Conservation (phyloP, 2,797 vertebrate genomes). For the Sebastes reedi region DNA sequence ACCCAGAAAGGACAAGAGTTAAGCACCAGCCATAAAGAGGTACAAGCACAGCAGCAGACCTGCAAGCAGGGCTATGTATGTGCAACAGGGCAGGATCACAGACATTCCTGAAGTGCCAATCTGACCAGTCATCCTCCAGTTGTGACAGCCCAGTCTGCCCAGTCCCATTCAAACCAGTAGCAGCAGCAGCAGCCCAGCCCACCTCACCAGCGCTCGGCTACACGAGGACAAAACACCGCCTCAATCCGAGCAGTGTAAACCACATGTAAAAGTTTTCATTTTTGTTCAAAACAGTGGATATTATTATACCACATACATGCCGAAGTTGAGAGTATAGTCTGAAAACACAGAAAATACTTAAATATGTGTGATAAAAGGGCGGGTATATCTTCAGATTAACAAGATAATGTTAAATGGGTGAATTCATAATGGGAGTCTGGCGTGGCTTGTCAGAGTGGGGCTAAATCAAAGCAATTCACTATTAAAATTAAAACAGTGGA, state of each 20-base stretch:
- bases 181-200: slow-evolving; percentile 17
- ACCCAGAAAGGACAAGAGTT: neutral
- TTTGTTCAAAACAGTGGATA: neutral
- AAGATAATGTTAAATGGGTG: accelerated
- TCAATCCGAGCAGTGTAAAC: neutral
- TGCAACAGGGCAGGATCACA: slow-evolving; percentile 53
- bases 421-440: neutral
- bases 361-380: accelerated
- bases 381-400: accelerated
- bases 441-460: neutral
- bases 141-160: slow-evolving; percentile 66
- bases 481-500: neutral
- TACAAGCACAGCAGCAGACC: slow-evolving; percentile 5
- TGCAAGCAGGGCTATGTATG: slow-evolving; percentile 13
- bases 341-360: accelerated
- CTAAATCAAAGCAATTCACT: neutral
- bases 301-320: accelerated
- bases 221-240: slow-evolving; percentile 1
- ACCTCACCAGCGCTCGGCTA: neutral
- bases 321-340: accelerated
- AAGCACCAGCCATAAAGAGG: neutral
- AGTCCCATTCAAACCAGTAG: slow-evolving; percentile 43
- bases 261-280: slow-evolving; percentile 12
- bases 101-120: slow-evolving; percentile 75
- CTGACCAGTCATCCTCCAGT: slow-evolving; percentile 68